Percentiles rank a stretch among this genome's conserved stretches.
Evolutionary conservation across 2,888 invertebrate species (phyloP).

Genomic region (Eupsilia transversa): DNA sequence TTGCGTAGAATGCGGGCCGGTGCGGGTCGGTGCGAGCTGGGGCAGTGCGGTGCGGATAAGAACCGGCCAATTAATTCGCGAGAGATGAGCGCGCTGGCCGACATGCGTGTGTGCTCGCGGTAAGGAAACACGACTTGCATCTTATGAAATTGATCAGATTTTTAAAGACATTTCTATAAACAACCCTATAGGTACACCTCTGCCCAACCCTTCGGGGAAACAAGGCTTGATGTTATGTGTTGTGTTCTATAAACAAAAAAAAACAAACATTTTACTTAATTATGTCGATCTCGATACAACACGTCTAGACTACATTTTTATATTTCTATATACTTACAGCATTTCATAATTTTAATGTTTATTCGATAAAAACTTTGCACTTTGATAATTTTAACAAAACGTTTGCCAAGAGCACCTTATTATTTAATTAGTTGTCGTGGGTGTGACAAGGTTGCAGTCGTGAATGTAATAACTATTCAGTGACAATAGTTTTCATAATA

Average conservation of each 20-base stretch:
- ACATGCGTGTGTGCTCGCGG: constrained; percentile 28
- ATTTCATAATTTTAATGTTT: neutral
- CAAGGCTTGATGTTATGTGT: too few relatives aligned
- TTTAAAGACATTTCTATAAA: too few relatives aligned
- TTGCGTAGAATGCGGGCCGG: constrained; percentile 71
- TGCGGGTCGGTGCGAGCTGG: constrained; percentile 14
- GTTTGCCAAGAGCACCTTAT: neutral
- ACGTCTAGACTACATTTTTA: neutral
- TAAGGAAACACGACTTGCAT: constrained; percentile 17
- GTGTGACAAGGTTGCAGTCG: constrained; percentile 16
- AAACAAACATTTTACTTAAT: too few relatives aligned
- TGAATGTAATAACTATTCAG: constrained; percentile 5
- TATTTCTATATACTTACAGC: neutral
- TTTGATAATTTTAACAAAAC: neutral
- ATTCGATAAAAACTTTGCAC: neutral
- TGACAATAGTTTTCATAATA: constrained; percentile 26
- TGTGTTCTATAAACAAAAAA: too few relatives aligned
- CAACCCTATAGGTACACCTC: too few relatives aligned
- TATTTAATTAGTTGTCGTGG: constrained; percentile 1
- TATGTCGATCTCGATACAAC: neutral
- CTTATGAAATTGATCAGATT: neutral
- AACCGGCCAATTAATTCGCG: constrained; percentile 74
- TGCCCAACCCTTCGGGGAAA: too few relatives aligned
- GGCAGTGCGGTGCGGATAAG: constrained; percentile 18
- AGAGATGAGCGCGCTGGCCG: constrained; percentile 68